These are phyloP conservation scores for Platygyra sinensis DNA, from an alignment of 64 coral and sea anemone species.

Conservation along the genomic window DNA sequence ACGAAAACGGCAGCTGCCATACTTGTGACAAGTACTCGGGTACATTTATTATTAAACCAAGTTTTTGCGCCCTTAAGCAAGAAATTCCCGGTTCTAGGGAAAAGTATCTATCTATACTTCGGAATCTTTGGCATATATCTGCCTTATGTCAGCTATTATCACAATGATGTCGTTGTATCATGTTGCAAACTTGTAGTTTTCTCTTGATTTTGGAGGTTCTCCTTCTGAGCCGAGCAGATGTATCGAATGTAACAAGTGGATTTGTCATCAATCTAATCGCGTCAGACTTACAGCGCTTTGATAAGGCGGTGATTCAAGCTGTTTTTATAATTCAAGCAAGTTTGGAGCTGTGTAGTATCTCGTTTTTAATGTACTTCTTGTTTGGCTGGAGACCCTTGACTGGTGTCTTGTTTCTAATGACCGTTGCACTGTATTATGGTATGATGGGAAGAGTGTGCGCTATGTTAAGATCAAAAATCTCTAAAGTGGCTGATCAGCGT, in stretches of 20 bases:
- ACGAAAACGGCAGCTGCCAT: too few relatives aligned
- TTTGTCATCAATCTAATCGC: slow-evolving; percentile 73
- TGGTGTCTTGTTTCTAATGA: neutral
- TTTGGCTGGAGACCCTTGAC: slow-evolving; percentile 38
- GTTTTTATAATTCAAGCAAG: neutral
- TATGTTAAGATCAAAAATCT: slow-evolving; percentile 23
- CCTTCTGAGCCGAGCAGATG: slow-evolving; percentile 35
- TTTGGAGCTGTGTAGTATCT: slow-evolving; percentile 18
- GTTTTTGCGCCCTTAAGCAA: too few relatives aligned
- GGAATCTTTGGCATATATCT: too few relatives aligned
- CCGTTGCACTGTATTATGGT: slow-evolving; percentile 25
- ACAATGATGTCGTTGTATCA: too few relatives aligned
- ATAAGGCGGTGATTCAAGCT: slow-evolving; percentile 15
- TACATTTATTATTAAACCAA: too few relatives aligned
- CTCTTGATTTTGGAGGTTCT: slow-evolving; percentile 40
- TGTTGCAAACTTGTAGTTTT: neutral
- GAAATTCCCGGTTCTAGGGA: too few relatives aligned
- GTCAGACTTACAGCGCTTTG: slow-evolving; percentile 76
- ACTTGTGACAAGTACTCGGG: too few relatives aligned
- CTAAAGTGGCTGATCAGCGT: slow-evolving; percentile 24
- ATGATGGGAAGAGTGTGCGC: slow-evolving; percentile 31
- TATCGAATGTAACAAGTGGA: slow-evolving; percentile 64
- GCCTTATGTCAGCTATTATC: too few relatives aligned
- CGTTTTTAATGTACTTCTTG: slow-evolving; percentile 58
- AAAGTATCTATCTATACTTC: too few relatives aligned